Conservation (phyloP, 2,888 invertebrate species). For the Neoaliturus tenellus region DNA sequence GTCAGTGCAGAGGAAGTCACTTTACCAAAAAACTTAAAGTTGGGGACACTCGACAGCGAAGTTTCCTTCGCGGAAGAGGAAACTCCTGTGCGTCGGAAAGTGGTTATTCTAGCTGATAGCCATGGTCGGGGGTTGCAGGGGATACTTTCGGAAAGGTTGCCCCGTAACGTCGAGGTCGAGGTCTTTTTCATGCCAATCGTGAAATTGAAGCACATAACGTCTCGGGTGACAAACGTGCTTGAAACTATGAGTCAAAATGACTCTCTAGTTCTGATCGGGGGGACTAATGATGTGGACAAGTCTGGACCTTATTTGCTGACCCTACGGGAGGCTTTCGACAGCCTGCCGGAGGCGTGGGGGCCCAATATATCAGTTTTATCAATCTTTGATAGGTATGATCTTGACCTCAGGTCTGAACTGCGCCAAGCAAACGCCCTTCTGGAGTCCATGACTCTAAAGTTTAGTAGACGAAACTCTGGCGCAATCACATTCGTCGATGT, state of each 20-base stretch:
- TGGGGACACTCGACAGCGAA: background rate
- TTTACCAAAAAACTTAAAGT: background rate
- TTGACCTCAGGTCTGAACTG: background rate
- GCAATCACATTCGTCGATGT: background rate
- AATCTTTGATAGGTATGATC: background rate
- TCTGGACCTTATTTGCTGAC: background rate
- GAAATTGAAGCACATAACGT: background rate
- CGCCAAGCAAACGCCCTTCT: background rate
- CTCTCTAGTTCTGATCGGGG: background rate
- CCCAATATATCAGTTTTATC: background rate
- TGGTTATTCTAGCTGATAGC: background rate
- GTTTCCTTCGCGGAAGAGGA: background rate
- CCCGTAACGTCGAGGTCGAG: background rate
- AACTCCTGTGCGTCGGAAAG: background rate
- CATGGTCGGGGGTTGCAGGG: background rate
- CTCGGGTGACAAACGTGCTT: background rate
- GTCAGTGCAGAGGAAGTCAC: background rate
- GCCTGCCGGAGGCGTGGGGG: background rate
- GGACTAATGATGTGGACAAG: background rate
- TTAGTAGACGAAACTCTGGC: background rate
- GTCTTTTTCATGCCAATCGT: background rate
- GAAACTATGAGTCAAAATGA: background rate
- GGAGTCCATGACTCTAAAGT: background rate
- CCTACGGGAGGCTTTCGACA: background rate
- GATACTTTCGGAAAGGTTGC: background rate